A percentile compares a stretch with the other conserved stretches of the same genome.
Conservation (phyloP, 23 tunicate species). For the Phallusia fumigata region DNA sequence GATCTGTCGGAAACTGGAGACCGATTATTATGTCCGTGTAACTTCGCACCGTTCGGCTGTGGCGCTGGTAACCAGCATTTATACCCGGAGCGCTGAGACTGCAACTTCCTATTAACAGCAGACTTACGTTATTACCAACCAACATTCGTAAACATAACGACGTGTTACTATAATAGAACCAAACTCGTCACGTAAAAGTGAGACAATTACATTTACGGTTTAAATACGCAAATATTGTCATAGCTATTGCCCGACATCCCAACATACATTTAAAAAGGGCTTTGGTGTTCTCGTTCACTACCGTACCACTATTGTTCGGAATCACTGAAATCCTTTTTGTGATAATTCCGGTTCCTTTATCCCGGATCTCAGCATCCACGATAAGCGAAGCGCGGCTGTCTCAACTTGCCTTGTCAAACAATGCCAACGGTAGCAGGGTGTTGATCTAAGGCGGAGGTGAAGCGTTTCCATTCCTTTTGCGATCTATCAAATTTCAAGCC, state of each 20-base stretch:
- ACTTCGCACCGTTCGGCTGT: background rate
- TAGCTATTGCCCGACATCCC: too few species aligned
- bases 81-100: background rate
- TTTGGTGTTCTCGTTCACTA: too few species aligned
- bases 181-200: too few species aligned
- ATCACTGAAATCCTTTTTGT: too few species aligned
- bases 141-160: too few species aligned
- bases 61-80: background rate
- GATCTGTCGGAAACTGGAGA: background rate
- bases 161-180: too few species aligned
- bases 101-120: background rate
- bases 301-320: too few species aligned
- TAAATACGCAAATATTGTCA: too few species aligned
- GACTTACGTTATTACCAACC: too few species aligned
- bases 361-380: background rate
- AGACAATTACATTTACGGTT: too few species aligned
- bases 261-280: too few species aligned
- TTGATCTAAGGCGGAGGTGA: slow-evolving; percentile 43
- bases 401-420: slow-evolving; percentile 27
- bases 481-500: background rate
- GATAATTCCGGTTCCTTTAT: slow-evolving; percentile 1
- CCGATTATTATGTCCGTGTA: background rate
- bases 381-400: background rate
- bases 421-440: slow-evolving; percentile 21
- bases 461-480: background rate